These are phyloP conservation scores for Potamilus streckersoni DNA, from an alignment of 1,140 invertebrate species.

Conservation along the genomic window DNA sequence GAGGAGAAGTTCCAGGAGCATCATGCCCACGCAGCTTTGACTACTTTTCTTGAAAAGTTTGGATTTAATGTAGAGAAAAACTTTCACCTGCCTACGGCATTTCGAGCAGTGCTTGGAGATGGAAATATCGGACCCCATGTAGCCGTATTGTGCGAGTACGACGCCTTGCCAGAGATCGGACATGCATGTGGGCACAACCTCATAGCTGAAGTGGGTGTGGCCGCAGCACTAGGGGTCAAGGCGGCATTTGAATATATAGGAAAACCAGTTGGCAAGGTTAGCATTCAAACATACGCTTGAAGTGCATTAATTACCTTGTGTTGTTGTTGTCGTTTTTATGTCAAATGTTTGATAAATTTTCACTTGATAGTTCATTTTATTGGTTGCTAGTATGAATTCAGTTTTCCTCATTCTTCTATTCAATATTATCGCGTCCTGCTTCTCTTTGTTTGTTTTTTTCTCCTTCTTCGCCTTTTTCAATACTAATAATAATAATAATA, in stretches of 20 bases:
- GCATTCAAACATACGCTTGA: too few relatives aligned
- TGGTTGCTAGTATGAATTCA: too few relatives aligned
- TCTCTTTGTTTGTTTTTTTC: too few relatives aligned
- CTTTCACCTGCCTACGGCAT: slow-evolving; percentile 61
- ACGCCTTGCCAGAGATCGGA: slow-evolving; percentile 68
- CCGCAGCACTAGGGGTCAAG: slow-evolving; percentile 62
- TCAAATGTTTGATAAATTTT: accelerated
- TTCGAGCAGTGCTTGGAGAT: slow-evolving; percentile 49
- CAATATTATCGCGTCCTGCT: too few relatives aligned
- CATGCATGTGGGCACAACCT: slow-evolving; percentile 70
- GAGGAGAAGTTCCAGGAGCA: slow-evolving; percentile 62
- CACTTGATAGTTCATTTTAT: too few relatives aligned
- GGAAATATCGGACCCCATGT: slow-evolving; percentile 41
- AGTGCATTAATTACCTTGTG: too few relatives aligned
- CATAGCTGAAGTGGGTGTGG: slow-evolving; percentile 67
- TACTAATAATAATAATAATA: too few relatives aligned
- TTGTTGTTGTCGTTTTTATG: too few relatives aligned
- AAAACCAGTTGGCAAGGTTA: slow-evolving; percentile 32
- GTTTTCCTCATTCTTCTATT: too few relatives aligned
- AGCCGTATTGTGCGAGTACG: slow-evolving; percentile 67
- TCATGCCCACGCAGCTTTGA: slow-evolving; percentile 61
- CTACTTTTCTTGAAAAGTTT: slow-evolving; percentile 50
- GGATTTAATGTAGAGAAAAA: slow-evolving; percentile 59
- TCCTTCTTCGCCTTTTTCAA: too few relatives aligned
- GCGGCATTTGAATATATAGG: slow-evolving; percentile 45